Conservation (phyloP, 2,888 invertebrate species). For the Epinotia ramella region DNA sequence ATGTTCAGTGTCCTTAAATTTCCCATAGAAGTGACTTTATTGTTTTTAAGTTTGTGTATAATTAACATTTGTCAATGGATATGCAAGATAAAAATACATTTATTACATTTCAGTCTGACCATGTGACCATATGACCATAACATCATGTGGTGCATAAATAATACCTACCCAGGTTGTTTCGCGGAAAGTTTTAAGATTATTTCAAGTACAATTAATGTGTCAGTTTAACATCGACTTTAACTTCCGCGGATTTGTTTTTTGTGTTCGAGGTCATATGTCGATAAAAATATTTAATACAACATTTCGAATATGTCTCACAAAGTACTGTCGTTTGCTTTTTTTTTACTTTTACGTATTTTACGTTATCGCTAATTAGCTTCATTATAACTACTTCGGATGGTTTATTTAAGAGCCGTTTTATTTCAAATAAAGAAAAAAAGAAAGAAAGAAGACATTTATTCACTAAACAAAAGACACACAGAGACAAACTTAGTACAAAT, state of each 20-base stretch:
- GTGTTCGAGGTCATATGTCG: background rate
- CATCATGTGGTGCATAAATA: background rate
- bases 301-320: background rate
- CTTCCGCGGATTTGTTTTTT: slow-evolving; percentile 9
- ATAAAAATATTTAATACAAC: slow-evolving; percentile 1
- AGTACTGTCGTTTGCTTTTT: background rate
- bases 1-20: no score
- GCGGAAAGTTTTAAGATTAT: background rate
- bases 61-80: no score
- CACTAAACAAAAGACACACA: no score
- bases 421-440: no score
- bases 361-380: background rate
- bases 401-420: background rate
- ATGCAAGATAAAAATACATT: no score
- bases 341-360: background rate
- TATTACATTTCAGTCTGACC: no score
- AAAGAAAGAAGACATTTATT: no score
- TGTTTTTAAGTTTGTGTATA: no score
- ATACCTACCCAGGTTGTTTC: background rate
- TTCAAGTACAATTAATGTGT: slow-evolving; percentile 13
- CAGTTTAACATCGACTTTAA: slow-evolving; percentile 2
- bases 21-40: no score
- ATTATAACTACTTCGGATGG: background rate
- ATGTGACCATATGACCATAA: background rate
- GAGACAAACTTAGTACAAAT: no score